Base-by-base conservation (phyloP, 2,113 vertebrate genomes). In the Nyctibius bracteatus region DNA sequence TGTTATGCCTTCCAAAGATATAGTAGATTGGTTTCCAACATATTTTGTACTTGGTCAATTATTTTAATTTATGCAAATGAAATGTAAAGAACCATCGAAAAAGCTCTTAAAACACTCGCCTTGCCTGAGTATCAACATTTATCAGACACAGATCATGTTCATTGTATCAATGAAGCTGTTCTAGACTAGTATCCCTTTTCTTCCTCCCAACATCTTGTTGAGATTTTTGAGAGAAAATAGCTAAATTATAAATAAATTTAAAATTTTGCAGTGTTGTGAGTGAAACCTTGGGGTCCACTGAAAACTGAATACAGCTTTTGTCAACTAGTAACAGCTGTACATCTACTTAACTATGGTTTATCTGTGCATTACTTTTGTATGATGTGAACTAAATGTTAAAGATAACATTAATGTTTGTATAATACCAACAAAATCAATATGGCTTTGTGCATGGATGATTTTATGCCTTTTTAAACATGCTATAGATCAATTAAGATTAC, bases 41-140 rank as follows among this genome's bases (percentile, higher is more conserved):
- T 41, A 84, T 44, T 65, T 25, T 61, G 30, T 59, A 31, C 61
- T 71, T 84, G 39, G 44, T 43, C 24, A 72, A 70, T 90, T 92
- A 93, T 74, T 94, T 89, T 92, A 93, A 94, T 95, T 86, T 52
- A 78, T 74, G 63, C 20, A 92, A 75, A 93, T 80, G 3, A 63
- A 11, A 72, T 92, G 52, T 68, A 95, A 95, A 95, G 61, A 89
- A 82, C 41, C 63, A 61, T 54, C 87, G 66, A 72, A 74, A 77
- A 86, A 88, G 37, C 63, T 86, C 63, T 78, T 92, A 67, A 94
- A 92, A 47, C 80, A 67, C 62, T 93, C 0, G 0, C 9, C 23
- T 88, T 78, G 37, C 37, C 21, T 47, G 59, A 58, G 46, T 88
- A 88, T 74, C 49, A 66, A 62, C 63, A 84, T 81, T 88, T 86